Base-by-base conservation (phyloP, 1,140 invertebrate species). In the Drosophila bifasciata region DNA sequence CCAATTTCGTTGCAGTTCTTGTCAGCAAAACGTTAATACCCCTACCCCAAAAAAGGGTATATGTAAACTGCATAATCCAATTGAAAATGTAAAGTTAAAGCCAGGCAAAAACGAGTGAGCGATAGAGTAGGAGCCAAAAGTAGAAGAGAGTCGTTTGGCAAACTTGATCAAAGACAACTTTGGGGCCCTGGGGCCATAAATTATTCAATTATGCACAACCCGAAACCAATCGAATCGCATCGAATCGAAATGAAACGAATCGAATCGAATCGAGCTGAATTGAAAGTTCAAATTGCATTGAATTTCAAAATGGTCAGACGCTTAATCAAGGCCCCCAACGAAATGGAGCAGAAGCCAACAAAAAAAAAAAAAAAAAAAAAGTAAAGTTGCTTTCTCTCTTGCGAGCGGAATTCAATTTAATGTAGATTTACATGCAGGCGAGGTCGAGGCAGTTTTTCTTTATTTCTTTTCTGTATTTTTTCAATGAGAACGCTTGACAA, bases 121-220 rank as follows among this genome's bases (percentile, higher is more conserved):
- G 53, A 49, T 11, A 44, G 28, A 48, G 39, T 23, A 55, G 32
- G 21, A 57, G 36, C n/a, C n/a, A 48, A 50, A 59, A 28, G 59
- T 50, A 56, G 53, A 41, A 46, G 71, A 60, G 63, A 28, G 36
- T 52, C 52, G 55, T 44, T 70, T 36, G 44, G 40, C 16, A 76
- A 76, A 76, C 55, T 75, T 74, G 43, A 67, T 75, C 72, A 84
- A 84, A 84, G 76, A 69, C 71, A 79, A 81, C 57, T 68, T 86
- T 80, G 19, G 60, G 19, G 60, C 52, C 63, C 45, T 15, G 36
- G 63, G 62, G 41, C 67, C 74, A 84, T 89, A 79, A 83, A 88
- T 89, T 88, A 88, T 88, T 89, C 83, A 88, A 89, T 88, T 88
- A 89, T 89, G 73, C 83, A 62, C 52, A 81, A 55, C 64, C 79